phyloP scores from a whole-genome alignment of 1,140 invertebrate species.

The Halictus rubicundus region DNA sequence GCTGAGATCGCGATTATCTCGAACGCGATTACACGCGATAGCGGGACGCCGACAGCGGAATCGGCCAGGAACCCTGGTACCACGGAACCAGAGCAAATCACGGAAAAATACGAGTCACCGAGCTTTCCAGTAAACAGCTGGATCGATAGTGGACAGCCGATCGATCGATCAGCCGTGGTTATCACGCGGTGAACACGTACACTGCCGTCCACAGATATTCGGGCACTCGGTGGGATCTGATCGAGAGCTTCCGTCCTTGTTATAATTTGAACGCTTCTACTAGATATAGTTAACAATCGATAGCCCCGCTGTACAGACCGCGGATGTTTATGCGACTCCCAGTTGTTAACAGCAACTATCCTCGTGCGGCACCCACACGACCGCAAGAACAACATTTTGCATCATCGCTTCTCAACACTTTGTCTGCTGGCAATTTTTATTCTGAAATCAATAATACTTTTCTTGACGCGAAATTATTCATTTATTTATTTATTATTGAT shows the following conservation, averaged over 20 bases:
- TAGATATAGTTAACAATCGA: too few relatives aligned
- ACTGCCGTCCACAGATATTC: not conserved
- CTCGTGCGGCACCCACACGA: too few relatives aligned
- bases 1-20: slow-evolving; percentile 35
- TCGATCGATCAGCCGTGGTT: slow-evolving; percentile 42
- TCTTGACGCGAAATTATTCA: too few relatives aligned
- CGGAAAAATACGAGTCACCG: slow-evolving; percentile 51
- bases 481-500: too few relatives aligned
- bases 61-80: not conserved
- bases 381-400: too few relatives aligned
- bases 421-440: too few relatives aligned
- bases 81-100: slow-evolving; percentile 6
- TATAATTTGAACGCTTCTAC: not conserved
- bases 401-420: too few relatives aligned
- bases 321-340: too few relatives aligned
- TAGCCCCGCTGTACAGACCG: too few relatives aligned
- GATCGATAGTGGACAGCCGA: too few relatives aligned
- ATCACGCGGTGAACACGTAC: slow-evolving; percentile 7
- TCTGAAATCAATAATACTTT: too few relatives aligned
- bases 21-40: slow-evolving; percentile 38
- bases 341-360: too few relatives aligned
- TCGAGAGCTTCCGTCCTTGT: not conserved
- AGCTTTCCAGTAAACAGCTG: slow-evolving; percentile 51
- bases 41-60: slow-evolving; percentile 16
- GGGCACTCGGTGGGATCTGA: not conserved